Percentiles rank a stretch among this genome's conserved stretches.
These are phyloP conservation scores for Pinctada fucata DNA, from an alignment of 2,888 invertebrate genomes.

Conservation along the genomic window DNA sequence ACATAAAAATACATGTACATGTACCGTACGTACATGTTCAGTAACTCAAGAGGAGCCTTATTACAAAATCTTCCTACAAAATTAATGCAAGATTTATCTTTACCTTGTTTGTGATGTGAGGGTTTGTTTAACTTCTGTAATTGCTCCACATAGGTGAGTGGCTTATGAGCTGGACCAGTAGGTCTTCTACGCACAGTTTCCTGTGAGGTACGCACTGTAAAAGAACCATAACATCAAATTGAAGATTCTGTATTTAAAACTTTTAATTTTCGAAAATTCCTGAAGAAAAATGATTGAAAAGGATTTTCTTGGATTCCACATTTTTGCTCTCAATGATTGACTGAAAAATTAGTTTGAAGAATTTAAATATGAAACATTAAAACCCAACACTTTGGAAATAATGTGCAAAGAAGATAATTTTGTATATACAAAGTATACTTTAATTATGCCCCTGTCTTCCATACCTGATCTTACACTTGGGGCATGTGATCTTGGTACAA, in stretches of 20 bases:
- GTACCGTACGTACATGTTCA: not conserved
- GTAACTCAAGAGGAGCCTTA: too few species aligned
- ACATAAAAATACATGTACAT: not conserved
- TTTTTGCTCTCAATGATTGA: too few species aligned
- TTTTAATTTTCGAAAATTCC: too few species aligned
- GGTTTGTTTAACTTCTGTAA: conserved; percentile 65
- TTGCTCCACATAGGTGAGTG: conserved; percentile 71
- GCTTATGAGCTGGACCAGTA: conserved; percentile 64
- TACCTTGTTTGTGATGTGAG: conserved; percentile 52
- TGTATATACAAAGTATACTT: too few species aligned
- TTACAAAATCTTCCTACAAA: not conserved
- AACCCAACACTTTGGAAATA: too few species aligned
- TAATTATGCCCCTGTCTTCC: too few species aligned
- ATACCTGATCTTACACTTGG: conserved; percentile 41
- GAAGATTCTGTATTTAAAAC: not conserved
- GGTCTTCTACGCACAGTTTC: conserved; percentile 31
- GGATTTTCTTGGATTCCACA: too few species aligned
- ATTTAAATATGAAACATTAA: too few species aligned
- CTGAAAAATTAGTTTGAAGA: too few species aligned
- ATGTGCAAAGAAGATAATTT: too few species aligned
- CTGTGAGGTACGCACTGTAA: conserved; percentile 26
- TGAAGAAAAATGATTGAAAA: too few species aligned
- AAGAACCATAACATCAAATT: not conserved
- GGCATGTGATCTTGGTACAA: conserved; percentile 56
- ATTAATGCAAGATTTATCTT: not conserved